Evolutionary conservation across 2,797 vertebrate species (phyloP).

Genomic region (Danio tinwini): DNA sequence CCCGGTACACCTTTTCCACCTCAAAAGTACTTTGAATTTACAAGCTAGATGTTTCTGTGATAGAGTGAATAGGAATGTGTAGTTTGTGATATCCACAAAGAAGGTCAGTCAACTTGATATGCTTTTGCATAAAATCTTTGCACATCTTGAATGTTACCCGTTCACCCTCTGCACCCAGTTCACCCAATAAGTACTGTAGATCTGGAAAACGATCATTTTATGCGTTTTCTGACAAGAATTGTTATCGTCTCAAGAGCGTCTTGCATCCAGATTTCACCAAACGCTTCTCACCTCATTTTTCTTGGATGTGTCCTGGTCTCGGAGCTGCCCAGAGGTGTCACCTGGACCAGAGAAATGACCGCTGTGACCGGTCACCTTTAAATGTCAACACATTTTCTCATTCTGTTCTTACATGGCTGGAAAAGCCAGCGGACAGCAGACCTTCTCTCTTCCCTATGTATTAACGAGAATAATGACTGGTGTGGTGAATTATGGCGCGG

Average conservation of each 20-base stretch:
- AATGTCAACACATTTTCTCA: constrained; percentile 54
- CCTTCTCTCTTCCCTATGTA: constrained; percentile 23
- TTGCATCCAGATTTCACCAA: constrained; percentile 14
- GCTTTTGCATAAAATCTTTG: background rate
- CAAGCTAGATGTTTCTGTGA: background rate
- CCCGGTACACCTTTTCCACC: background rate
- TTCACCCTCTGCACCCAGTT: constrained; percentile 23
- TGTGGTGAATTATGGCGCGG: constrained; percentile 33
- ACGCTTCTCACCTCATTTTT: constrained; percentile 14
- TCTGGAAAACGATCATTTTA: background rate
- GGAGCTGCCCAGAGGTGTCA: constrained; percentile 16
- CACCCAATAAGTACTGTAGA: constrained; percentile 6
- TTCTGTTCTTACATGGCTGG: constrained; percentile 40
- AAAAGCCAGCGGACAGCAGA: constrained; percentile 37
- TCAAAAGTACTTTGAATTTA: background rate
- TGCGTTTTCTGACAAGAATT: constrained; percentile 2
- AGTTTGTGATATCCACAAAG: background rate
- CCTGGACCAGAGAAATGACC: constrained; percentile 47
- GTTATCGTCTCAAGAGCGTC: background rate
- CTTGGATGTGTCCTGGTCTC: background rate
- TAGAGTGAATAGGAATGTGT: background rate
- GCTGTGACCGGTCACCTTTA: constrained; percentile 45
- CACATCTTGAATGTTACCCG: background rate
- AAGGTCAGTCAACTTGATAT: background rate
- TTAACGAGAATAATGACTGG: constrained; percentile 40